These are phyloP conservation scores for Apodemia mormo DNA, from an alignment of 2,888 invertebrate genomes.

Conservation along the genomic window DNA sequence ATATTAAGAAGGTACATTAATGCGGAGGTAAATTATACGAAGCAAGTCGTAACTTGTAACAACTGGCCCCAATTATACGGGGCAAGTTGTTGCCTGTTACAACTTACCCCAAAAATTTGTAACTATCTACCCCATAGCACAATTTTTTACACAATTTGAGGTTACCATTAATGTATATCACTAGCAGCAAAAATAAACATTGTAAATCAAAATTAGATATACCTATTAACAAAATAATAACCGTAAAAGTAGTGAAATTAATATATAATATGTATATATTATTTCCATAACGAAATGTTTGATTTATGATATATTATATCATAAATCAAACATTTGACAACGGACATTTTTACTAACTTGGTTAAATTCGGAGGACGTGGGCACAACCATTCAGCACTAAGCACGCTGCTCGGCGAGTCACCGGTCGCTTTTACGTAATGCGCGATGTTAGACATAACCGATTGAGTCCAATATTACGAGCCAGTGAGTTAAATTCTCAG, in stretches of 20 bases:
- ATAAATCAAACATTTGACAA: background rate
- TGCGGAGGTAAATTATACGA: too few species aligned
- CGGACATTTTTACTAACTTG: background rate
- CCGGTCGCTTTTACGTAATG: background rate
- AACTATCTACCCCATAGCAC: background rate
- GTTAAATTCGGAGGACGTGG: background rate
- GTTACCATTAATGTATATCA: background rate
- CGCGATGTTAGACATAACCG: background rate
- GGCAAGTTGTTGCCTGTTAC: too few species aligned
- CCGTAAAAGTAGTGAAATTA: background rate
- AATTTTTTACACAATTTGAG: background rate
- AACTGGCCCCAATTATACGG: too few species aligned
- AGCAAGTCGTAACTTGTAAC: too few species aligned
- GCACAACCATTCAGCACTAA: background rate
- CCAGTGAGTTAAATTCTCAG: background rate
- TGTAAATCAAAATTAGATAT: too few species aligned
- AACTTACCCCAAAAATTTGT: too few species aligned
- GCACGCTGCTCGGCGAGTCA: background rate
- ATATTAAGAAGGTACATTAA: too few species aligned
- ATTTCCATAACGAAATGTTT: too few species aligned
- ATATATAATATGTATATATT: background rate
- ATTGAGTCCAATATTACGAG: background rate
- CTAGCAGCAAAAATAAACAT: too few species aligned
- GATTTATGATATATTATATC: background rate
- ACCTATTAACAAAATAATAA: too few species aligned